Base-by-base conservation (phyloP, 2,113 vertebrate genomes). In the Seriola aureovittata region DNA sequence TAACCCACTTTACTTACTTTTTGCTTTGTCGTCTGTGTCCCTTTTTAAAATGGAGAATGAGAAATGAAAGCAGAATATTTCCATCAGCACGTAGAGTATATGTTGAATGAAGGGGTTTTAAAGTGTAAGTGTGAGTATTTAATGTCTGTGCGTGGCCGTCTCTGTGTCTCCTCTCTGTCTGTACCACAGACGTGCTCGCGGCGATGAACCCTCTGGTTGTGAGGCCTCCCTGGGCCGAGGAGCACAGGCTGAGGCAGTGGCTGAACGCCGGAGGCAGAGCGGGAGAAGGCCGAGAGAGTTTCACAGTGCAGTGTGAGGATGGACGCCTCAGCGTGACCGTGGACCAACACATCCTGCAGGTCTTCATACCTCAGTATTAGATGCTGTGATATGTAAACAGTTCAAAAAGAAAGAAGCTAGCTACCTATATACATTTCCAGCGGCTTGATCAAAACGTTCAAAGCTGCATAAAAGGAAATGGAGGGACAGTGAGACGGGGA, bases 311-410 rank as follows among this genome's bases (percentile, higher is more conserved):
- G 83, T 95, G 94, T 86, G 88, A 90, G 17, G 92, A 86, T 0
- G 94, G 94, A 69, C 90, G 59, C 58, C 92, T 96, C 74, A 88
- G 78, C 1, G 88, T 96, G 75, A 71, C 70, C 0, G 62, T 95
- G 72, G 92, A 95, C 74, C 84, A 11, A 38, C 82, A 63, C 59
- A 46, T 82, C 78, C 86, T 95, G 75, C 89, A 95, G 95, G 95
- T 96, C 38, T 62, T 55, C 23, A 76, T 54, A 60, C 54, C 42
- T 69, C 36, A 58, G 54, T 58, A 55, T 63, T 65, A 63, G 34
- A 66, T 50, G 5, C 46, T 59, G 59, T 0, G 0, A 74, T 36
- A 19, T 42, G 25, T 59, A 54, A 65, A 75, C 63, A 14, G 19
- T 16, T 60, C 48, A 14, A 46, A 71, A 50, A 54, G 25, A 40